phyloP scores from a whole-genome alignment of 2,888 invertebrate genomes.

The Drosophila paramelanica region DNA sequence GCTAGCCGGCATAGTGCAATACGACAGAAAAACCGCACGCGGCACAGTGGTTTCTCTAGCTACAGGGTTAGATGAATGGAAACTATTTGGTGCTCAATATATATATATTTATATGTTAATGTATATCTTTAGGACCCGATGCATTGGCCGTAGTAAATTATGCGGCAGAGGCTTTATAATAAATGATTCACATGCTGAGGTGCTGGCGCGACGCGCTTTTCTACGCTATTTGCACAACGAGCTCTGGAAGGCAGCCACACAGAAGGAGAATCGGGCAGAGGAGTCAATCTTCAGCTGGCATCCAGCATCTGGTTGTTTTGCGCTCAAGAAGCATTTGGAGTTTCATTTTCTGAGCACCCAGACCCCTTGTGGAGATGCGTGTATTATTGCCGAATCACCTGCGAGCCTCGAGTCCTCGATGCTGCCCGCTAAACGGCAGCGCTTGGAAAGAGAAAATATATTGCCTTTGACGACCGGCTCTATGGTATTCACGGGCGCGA shows the following conservation, averaged over 20 bases:
- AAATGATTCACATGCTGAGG: conserved; percentile 97
- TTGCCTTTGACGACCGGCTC: neutral
- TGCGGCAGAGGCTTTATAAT: conserved; percentile 89
- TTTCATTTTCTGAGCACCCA: conserved; percentile 95
- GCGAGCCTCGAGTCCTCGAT: neutral
- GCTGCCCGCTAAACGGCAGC: conserved; percentile 46
- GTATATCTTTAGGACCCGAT: conserved; percentile 92
- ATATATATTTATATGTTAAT: neutral
- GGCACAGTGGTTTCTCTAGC: conserved; percentile 90
- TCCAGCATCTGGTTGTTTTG: conserved; percentile 83
- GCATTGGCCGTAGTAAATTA: conserved; percentile 90
- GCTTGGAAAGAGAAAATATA: conserved; percentile 23
- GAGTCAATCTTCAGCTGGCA: conserved; percentile 83
- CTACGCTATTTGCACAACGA: conserved; percentile 90
- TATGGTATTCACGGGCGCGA: conserved; percentile 91
- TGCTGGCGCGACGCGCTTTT: conserved; percentile 93
- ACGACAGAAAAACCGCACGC: conserved; percentile 82
- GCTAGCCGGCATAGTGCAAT: conserved; percentile 89
- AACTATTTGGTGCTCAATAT: neutral
- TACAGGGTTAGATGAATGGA: conserved; percentile 32
- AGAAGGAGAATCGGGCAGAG: conserved; percentile 36
- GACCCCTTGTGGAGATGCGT: conserved; percentile 97
- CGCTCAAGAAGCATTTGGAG: conserved; percentile 86
- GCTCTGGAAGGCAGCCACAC: conserved; percentile 82
- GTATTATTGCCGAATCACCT: conserved; percentile 87